Evolutionary conservation across 2,113 vertebrate genomes (phyloP).

Genomic region (Cairina moschata): DNA sequence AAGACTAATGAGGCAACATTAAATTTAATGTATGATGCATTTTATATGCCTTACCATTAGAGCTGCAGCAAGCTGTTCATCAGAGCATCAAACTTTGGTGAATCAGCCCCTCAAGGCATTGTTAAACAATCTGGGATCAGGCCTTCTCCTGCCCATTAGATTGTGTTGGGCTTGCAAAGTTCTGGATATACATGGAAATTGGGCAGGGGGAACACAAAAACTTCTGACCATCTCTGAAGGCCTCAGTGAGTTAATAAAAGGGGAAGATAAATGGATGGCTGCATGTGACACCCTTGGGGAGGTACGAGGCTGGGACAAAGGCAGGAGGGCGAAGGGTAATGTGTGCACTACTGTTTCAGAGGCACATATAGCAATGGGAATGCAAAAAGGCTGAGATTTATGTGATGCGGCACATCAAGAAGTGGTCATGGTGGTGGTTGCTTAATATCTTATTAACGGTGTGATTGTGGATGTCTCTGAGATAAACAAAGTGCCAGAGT

Average conservation of each 20-base stretch:
- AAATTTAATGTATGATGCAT: constrained; percentile 83
- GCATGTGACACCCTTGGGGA: background rate
- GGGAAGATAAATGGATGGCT: constrained; percentile 8
- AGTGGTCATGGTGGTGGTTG: fast-evolving
- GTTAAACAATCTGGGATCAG: constrained; percentile 52
- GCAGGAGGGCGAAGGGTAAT: background rate
- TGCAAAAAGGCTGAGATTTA: background rate
- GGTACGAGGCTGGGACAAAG: background rate
- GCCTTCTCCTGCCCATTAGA: constrained; percentile 32
- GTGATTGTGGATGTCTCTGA: fast-evolving
- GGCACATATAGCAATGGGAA: background rate
- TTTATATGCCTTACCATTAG: constrained; percentile 80
- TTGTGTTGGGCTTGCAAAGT: constrained; percentile 37
- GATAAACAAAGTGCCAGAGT: fast-evolving
- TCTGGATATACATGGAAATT: background rate
- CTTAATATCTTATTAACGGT: background rate
- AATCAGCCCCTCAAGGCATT: constrained; percentile 69
- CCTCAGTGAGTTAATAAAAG: background rate
- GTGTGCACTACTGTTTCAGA: background rate
- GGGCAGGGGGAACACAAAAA: background rate
- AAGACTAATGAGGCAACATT: constrained; percentile 84
- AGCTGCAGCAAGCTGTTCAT: constrained; percentile 78
- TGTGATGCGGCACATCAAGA: background rate
- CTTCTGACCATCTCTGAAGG: background rate
- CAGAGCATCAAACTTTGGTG: constrained; percentile 69